These are phyloP conservation scores for Microcebus lehilahytsara DNA, from an alignment of 2,113 vertebrate genomes.

Conservation along the genomic window DNA sequence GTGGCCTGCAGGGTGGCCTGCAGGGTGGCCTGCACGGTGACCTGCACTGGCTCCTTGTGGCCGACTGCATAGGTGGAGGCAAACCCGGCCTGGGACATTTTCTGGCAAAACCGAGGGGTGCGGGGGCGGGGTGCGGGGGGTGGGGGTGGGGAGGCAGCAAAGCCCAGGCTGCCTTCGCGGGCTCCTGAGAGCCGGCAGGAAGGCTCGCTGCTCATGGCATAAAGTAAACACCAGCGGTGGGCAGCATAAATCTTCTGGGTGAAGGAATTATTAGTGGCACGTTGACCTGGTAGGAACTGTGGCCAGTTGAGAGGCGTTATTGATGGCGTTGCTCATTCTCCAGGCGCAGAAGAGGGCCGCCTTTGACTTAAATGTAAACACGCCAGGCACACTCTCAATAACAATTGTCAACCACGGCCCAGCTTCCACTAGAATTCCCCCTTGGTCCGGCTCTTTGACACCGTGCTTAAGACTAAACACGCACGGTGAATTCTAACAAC, in stretches of 20 bases:
- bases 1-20: not conserved
- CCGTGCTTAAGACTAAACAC: not conserved
- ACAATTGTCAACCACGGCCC: not conserved
- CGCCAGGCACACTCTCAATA: not conserved
- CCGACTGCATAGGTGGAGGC: not conserved
- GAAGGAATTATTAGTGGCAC: slow-evolving; percentile 22
- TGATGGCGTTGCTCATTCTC: slow-evolving; percentile 32
- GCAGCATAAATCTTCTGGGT: slow-evolving; percentile 34
- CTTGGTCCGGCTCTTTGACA: not conserved
- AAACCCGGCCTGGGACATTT: not conserved
- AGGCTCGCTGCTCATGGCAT: not conserved
- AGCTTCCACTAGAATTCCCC: not conserved
- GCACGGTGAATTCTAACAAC: not conserved
- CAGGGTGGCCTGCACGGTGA: fast-evolving
- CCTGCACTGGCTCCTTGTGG: fast-evolving
- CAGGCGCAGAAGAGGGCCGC: not conserved
- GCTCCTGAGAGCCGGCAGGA: not conserved
- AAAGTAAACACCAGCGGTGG: slow-evolving; percentile 13
- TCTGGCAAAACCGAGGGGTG: not conserved
- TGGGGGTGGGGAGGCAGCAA: not conserved
- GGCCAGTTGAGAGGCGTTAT: not conserved
- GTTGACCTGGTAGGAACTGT: slow-evolving; percentile 69
- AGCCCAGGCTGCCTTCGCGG: not conserved
- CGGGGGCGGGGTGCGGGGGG: too few species aligned
- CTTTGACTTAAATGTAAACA: slow-evolving; percentile 52